Evolutionary conservation across 2,797 vertebrate species (phyloP).

Genomic region (Rhinichthys osculus): DNA sequence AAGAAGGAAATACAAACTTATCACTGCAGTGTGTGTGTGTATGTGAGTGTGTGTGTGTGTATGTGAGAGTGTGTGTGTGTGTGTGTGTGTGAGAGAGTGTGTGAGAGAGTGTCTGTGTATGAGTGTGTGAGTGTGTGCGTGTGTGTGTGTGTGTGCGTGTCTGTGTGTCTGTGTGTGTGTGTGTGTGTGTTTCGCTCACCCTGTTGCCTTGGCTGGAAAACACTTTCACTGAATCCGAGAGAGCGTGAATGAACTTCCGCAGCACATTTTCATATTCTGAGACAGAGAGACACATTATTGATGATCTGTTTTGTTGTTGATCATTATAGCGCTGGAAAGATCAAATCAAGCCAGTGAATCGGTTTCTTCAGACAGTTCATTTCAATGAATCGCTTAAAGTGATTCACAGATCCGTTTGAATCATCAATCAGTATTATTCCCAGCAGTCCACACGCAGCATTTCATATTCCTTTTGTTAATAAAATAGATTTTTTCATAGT

Average conservation of each 20-base stretch:
- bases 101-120: too few species aligned
- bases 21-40: neutral
- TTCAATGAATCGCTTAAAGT: neutral
- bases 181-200: conserved; percentile 72
- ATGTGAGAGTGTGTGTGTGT: neutral
- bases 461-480: neutral
- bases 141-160: too few species aligned
- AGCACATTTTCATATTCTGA: conserved; percentile 86
- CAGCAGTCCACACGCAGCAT: neutral
- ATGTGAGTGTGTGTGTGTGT: too few species aligned
- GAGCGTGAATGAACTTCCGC: conserved; percentile 81
- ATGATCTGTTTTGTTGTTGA: neutral
- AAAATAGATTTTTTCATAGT: neutral
- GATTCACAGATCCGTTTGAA: neutral
- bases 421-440: neutral
- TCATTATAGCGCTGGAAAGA: neutral
- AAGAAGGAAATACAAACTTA: neutral
- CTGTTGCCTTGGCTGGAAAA: conserved; percentile 87
- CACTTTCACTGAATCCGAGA: conserved; percentile 84
- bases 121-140: too few species aligned
- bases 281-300: conserved; percentile 23
- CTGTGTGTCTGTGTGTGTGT: neutral
- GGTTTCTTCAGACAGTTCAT: too few species aligned
- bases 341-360: neutral
- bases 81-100: neutral